Base-by-base conservation (phyloP, 2,888 invertebrate species). In the Hypomecis punctinalis region DNA sequence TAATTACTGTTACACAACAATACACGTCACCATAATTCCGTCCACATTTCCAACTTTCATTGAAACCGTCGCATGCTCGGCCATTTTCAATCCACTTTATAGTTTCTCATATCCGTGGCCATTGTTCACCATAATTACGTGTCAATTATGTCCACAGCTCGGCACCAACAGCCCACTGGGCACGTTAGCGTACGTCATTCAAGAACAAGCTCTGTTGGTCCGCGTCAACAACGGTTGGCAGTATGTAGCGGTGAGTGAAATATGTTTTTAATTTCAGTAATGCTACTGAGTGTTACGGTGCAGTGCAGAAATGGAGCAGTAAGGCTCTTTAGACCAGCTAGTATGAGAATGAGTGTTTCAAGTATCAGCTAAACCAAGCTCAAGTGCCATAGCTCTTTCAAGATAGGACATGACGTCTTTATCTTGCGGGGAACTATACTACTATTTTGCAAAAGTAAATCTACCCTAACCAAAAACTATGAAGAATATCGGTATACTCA, bases 141-240 rank as follows among this genome's bases (percentile, higher is more conserved):
- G 69, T 70, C 70, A 63, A 65, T 69, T 69, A 69, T 68, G 61
- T 68, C 61, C 66, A 72, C 81, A 93, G 93, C 78, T 91, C 47
- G 93, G 92, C 55, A 82, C 72, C 85, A 94, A 76, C 72, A 88
- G 86, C 76, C 92, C 90, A 78, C 96, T 97, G 52, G 99, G 98
- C 66, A 97, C 98, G 45, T 88, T 99, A 82, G 98, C 98, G 40
- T 99, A 98, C 86, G 95, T 98, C 69, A 96, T 97, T 75, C 97
- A 98, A 85, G 98, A 98, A 86, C 97, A 99, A 92, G 96, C 97
- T 2, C 91, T 98, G 39, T 94, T 98, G 59, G 96, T 98, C 40
- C 94, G 98, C 77, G 98, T 98, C 76, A 97, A 97, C 87, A 97
- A 96, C 81, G 98, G 98, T 61, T 99, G 98, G 98, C 98, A 98